Conservation (phyloP, 2,888 invertebrate genomes). For the Halocaridina rubra region DNA sequence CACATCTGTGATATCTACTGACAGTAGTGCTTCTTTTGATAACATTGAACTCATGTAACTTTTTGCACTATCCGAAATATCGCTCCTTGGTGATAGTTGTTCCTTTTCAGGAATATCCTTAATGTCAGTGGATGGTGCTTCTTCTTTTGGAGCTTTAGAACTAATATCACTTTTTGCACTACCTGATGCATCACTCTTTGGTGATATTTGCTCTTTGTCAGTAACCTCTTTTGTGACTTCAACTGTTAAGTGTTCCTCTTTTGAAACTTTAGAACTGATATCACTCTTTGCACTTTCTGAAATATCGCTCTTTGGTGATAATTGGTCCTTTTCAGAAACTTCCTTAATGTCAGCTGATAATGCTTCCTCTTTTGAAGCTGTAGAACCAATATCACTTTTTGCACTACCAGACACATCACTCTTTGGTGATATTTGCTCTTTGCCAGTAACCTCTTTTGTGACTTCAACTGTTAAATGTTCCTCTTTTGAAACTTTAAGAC, state of each 20-base stretch:
- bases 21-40: not conserved
- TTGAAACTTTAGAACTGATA: not conserved
- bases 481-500: not conserved
- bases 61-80: constrained; percentile 25
- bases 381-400: too few species aligned
- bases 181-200: constrained; percentile 31
- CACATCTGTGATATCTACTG: not conserved
- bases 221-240: not conserved
- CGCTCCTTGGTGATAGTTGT: constrained; percentile 12
- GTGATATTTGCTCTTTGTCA: constrained; percentile 32
- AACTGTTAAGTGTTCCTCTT: not conserved
- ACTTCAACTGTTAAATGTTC: not conserved
- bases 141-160: not conserved
- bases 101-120: not conserved
- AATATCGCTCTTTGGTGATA: not conserved
- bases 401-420: not conserved
- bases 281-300: constrained; percentile 33
- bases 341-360: not conserved
- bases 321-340: not conserved
- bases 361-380: not conserved
- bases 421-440: not conserved
- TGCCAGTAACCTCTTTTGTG: not conserved
- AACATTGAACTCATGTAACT: constrained; percentile 9
- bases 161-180: constrained; percentile 32
- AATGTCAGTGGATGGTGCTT: not conserved